Base-by-base conservation (phyloP, 2,797 vertebrate species). In the Falco rusticolus region DNA sequence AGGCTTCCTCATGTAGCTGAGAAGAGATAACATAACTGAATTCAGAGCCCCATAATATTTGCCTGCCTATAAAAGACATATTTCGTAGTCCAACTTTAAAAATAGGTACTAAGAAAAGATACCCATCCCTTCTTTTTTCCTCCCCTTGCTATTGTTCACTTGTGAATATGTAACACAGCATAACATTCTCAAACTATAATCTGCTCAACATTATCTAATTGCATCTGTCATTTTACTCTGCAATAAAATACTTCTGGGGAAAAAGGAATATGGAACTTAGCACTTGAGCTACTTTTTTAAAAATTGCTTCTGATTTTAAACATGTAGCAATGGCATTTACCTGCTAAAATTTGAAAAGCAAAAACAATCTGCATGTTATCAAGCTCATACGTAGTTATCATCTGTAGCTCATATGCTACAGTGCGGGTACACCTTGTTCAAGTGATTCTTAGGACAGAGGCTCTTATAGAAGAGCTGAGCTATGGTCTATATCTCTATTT, bases 131-230 rank as follows among this genome's bases (percentile, higher is more conserved):
- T 94, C 57, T 60, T 57, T 59, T 47, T 25, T 11, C 24, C 39
- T 31, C 16, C 15, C 12, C 53, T 65, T 51, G 50, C 94, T 95
- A 95, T 93, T 97, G 96, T 97, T 97, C 96, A 74, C 79, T 94
- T 0, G 51, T 96, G 96, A 97, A 95, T 95, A 90, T 94, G 77
- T 96, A 94, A 93, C 86, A 88, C 60, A 86, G 94, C 79, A 87
- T 91, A 96, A 90, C 94, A 91, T 84, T 93, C 87, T 94, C 79
- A 89, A 90, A 89, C 94, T 93, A 87, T 92, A 96, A 97, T 96
- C 87, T 94, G 68, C 50, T 97, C 95, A 85, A 81, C 82, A 92
- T 96, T 96, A 95, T 94, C 94, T 97, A 96, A 97, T 96, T 95
- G 95, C 92, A 90, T 94, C 95, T 97, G 93, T 90, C 95, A 97